Conservation (phyloP, 2,113 vertebrate genomes). For the Mesembrinibis cayennensis region DNA sequence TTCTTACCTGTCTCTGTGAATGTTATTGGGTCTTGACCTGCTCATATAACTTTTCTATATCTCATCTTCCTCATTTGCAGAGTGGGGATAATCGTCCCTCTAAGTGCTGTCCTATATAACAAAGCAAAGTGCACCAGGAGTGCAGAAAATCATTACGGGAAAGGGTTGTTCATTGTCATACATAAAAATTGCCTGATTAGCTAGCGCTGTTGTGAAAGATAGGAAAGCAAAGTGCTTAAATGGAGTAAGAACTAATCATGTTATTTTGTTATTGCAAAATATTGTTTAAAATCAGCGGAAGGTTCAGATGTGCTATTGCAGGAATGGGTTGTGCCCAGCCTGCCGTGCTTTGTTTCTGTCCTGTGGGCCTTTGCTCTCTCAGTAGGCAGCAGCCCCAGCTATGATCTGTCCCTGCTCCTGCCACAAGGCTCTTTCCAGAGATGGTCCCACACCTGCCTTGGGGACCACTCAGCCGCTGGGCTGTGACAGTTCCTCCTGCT, state of each 20-base stretch:
- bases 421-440: slow-evolving; percentile 22
- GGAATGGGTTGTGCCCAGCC: background rate
- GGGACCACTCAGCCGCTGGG: slow-evolving; percentile 39
- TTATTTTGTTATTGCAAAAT: background rate
- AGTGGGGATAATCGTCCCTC: background rate
- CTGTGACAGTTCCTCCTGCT: background rate
- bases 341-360: background rate
- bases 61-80: background rate
- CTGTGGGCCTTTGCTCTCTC: background rate
- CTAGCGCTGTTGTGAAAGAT: background rate
- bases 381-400: background rate
- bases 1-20: background rate
- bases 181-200: slow-evolving; percentile 34
- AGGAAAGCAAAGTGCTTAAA: background rate
- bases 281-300: background rate
- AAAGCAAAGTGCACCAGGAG: background rate
- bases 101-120: background rate
- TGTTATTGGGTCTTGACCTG: background rate
- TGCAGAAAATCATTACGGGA: background rate
- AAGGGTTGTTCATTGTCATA: background rate
- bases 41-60: background rate
- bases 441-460: slow-evolving; percentile 9
- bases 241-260: background rate
- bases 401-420: background rate
- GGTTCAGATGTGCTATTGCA: background rate